Base-by-base conservation (phyloP, 1,140 invertebrate species). In the Drosophila malerkotliana region DNA sequence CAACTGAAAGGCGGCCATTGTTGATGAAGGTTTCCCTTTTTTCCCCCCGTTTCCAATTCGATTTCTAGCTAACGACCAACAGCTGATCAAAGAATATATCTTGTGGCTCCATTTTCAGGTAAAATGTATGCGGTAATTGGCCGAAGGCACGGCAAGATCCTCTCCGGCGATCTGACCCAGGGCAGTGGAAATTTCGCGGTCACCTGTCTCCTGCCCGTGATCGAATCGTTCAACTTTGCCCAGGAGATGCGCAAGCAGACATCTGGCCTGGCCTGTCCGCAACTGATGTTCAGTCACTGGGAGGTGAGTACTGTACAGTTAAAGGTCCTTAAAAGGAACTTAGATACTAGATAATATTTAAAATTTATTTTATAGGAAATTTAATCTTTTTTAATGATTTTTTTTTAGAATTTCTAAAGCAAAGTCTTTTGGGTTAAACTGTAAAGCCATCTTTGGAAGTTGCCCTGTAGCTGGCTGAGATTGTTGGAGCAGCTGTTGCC, bases 201-300 rank as follows among this genome's bases (percentile, higher is more conserved):
- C 3, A 94, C 94, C 48, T 98, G 98, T 1, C 94, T 96, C 56
- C 92, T 99, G 69, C 99, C 99, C 0, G 98, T 99, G 24, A 95
- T 98, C 8, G 98, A 99, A 92, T 99, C 98, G 92, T 99, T 99
- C 93, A 95, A 97, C 61, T 97, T 99, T 92, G 96, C 97, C 5
- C 95, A 97, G 51, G 97, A 98, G 92, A 95, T 99, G 63, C 93
- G 96, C 58, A 99, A 98, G 87, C 96, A 98, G 92, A 99, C 98
- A 28, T 99, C 98, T 69, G 99, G 99, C 24, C 93, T 99, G 59
- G 98, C 98, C 5, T 96, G 96, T 92, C 98, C 98, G 9, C 98
- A 99, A 92, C 94, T 99, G 60, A 94, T 97, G 72, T 99, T 99
- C 93, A 98, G 97, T 90, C 98, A 99, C 92, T 99, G 98, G 97